These are phyloP conservation scores for Synchiropus splendidus DNA, from an alignment of 2,113 vertebrate genomes.

Conservation along the genomic window DNA sequence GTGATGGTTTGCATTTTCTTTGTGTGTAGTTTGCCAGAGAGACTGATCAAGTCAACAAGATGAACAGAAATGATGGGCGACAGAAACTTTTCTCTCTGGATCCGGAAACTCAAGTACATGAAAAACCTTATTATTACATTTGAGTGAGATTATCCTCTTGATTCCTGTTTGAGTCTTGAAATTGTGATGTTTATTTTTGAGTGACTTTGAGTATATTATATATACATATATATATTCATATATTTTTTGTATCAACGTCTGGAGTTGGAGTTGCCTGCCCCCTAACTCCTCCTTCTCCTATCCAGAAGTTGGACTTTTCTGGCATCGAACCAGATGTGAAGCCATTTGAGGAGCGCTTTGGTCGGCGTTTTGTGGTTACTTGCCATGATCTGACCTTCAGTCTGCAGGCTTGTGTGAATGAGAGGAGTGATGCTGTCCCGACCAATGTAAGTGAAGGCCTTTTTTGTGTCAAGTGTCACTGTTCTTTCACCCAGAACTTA, in stretches of 20 bases:
- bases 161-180: no score
- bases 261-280: background rate
- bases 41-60: slow-evolving; percentile 92
- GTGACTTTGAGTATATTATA: no score
- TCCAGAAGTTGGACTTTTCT: slow-evolving; percentile 88
- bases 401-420: slow-evolving; percentile 79
- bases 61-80: slow-evolving; percentile 86
- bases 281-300: slow-evolving; percentile 13
- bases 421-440: slow-evolving; percentile 70
- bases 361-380: slow-evolving; percentile 78
- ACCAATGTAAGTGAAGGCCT: slow-evolving; percentile 74
- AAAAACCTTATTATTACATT: background rate
- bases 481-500: no score
- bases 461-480: background rate
- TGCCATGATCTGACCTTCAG: slow-evolving; percentile 89
- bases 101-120: slow-evolving; percentile 83
- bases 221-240: slow-evolving; percentile 32
- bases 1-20: background rate
- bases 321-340: slow-evolving; percentile 91
- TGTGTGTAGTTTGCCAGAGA: slow-evolving; percentile 84
- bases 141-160: no score
- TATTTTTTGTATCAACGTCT: slow-evolving; percentile 11
- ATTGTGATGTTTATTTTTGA: no score
- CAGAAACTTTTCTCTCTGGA: slow-evolving; percentile 90
- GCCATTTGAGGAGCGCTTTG: slow-evolving; percentile 89